Percentiles rank a stretch among this genome's conserved stretches.
These are phyloP conservation scores for Noturus placidus DNA, from an alignment of 2,113 vertebrate genomes.

Conservation along the genomic window DNA sequence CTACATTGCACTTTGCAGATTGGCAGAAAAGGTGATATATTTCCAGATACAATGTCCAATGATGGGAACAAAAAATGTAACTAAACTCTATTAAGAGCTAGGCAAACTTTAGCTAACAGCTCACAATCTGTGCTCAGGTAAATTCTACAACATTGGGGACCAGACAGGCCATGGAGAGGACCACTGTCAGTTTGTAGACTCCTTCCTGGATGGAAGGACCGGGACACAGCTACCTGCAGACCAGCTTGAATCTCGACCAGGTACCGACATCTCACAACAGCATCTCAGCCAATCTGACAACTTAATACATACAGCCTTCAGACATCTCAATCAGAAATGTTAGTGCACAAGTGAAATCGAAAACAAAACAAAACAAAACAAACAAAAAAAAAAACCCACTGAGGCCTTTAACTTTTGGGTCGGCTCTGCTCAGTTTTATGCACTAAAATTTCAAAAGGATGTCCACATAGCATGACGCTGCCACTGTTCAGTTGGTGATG, in stretches of 20 bases:
- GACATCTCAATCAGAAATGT: background rate
- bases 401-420: background rate
- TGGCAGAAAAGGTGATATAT: background rate
- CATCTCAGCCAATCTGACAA: background rate
- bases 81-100: background rate
- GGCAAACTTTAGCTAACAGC: background rate
- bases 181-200: conserved; percentile 98
- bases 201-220: conserved; percentile 91
- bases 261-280: conserved; percentile 60
- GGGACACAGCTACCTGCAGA: conserved; percentile 80
- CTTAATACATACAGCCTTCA: background rate
- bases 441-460: background rate
- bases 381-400: too few species aligned
- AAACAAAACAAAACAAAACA: too few species aligned
- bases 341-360: background rate
- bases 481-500: background rate
- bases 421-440: background rate
- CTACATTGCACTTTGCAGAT: background rate
- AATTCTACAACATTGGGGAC: conserved; percentile 94
- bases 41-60: conserved; percentile 1
- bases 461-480: background rate
- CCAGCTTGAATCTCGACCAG: conserved; percentile 80
- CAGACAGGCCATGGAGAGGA: conserved; percentile 94
- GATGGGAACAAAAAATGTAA: background rate
- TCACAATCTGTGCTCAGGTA: conserved; percentile 71